These are phyloP conservation scores for Epinephelus malabaricus DNA, from an alignment of 2,797 vertebrate species.

Conservation along the genomic window DNA sequence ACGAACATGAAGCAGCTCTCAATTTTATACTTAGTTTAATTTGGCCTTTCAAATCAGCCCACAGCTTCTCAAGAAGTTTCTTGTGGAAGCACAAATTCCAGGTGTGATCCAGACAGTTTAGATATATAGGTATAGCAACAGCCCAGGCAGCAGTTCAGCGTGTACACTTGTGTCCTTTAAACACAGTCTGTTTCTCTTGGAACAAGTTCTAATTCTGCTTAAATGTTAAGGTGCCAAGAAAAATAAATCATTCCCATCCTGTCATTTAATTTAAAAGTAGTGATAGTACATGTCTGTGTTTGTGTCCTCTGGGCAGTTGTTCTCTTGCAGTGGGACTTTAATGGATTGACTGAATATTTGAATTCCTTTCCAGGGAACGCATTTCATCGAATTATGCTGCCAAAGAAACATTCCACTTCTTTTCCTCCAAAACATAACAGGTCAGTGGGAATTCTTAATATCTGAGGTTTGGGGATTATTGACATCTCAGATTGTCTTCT, in stretches of 20 bases:
- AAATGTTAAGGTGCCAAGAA: not conserved
- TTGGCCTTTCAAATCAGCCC: not conserved
- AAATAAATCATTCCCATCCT: constrained; percentile 14
- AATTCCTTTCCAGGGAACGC: constrained; percentile 88
- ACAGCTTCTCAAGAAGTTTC: constrained; percentile 9
- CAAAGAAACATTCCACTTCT: constrained; percentile 96
- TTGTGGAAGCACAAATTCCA: constrained; percentile 3
- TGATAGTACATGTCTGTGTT: not conserved
- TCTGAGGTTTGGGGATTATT: not conserved
- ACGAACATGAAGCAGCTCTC: not conserved
- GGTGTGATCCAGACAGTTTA: not conserved
- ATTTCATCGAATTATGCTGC: constrained; percentile 98
- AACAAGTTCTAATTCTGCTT: constrained; percentile 24
- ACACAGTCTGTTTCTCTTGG: constrained; percentile 1
- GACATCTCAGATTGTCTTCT: not conserved
- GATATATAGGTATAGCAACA: not conserved
- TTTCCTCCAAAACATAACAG: constrained; percentile 98
- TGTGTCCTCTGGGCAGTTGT: constrained; percentile 21
- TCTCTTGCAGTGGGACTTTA: constrained; percentile 6
- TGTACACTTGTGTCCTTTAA: not conserved
- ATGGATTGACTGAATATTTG: constrained; percentile 11
- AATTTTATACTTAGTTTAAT: not conserved
- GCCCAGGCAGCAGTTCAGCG: not conserved
- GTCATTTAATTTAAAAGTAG: constrained; percentile 18
- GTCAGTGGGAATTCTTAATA: constrained; percentile 76